A percentile compares a stretch with the other conserved stretches of the same genome.
Evolutionary conservation across 2,113 vertebrate genomes (phyloP).

Genomic region (Cryptoleucopteryx plumbea): DNA sequence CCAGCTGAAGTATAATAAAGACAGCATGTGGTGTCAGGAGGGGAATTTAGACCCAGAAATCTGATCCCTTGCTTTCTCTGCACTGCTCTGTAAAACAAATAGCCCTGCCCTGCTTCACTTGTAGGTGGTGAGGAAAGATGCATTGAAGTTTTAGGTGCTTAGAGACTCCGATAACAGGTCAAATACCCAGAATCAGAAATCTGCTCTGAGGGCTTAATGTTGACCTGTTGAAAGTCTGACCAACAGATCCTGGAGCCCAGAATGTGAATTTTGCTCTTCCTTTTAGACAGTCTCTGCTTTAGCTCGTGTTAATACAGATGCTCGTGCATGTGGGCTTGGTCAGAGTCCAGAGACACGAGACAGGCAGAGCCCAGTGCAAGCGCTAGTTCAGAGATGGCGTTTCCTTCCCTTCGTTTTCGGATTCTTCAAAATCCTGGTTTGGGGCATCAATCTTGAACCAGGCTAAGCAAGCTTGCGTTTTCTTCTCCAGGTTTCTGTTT

Average conservation of each 20-base stretch:
- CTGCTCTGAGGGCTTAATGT: background rate
- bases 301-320: background rate
- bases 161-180: background rate
- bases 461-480: background rate
- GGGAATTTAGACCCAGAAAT: background rate
- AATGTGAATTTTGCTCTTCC: background rate
- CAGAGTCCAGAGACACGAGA: background rate
- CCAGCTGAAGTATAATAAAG: background rate
- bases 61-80: background rate
- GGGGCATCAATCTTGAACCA: background rate
- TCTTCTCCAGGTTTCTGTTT: background rate
- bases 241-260: background rate
- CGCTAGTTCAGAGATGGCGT: background rate
- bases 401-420: background rate
- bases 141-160: background rate
- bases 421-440: background rate
- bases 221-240: background rate
- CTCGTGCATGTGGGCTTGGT: rapidly evolving
- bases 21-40: background rate
- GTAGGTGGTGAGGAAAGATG: background rate
- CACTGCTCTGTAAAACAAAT: background rate
- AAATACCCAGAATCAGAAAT: background rate
- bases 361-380: background rate
- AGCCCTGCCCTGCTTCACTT: background rate
- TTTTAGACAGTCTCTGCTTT: background rate